Evolutionary conservation across 2,113 vertebrate genomes (phyloP).

Genomic region (Proterorhinus semilunaris): DNA sequence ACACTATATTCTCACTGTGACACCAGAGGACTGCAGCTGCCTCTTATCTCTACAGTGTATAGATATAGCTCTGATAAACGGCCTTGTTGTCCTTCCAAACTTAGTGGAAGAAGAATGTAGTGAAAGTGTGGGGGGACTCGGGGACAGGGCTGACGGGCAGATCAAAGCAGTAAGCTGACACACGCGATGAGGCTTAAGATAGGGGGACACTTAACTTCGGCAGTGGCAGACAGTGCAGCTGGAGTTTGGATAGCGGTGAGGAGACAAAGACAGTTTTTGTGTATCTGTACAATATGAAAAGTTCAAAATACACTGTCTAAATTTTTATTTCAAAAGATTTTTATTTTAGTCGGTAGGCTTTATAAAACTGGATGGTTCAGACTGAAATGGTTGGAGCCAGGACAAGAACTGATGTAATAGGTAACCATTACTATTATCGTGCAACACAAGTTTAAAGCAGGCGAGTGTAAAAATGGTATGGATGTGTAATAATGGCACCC

Average conservation of each 20-base stretch:
- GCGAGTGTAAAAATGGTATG: too few species aligned
- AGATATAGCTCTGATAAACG: constrained; percentile 58
- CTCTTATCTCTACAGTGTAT: constrained; percentile 47
- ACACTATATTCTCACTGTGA: constrained; percentile 63
- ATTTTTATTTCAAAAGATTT: too few species aligned
- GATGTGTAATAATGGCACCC: too few species aligned
- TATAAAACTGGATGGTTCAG: too few species aligned
- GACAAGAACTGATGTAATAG: too few species aligned
- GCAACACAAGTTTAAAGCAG: too few species aligned
- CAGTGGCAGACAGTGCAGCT: constrained; percentile 32
- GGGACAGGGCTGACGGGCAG: constrained; percentile 31
- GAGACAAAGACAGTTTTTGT: not conserved
- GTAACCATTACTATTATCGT: too few species aligned
- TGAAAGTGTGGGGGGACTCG: constrained; percentile 21
- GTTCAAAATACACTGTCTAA: not conserved
- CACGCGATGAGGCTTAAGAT: constrained; percentile 14
- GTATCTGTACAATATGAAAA: not conserved
- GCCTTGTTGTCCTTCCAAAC: constrained; percentile 19
- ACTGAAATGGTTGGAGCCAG: too few species aligned
- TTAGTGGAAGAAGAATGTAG: constrained; percentile 15
- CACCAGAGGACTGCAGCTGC: constrained; percentile 62
- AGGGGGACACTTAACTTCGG: constrained; percentile 27
- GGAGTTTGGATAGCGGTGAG: constrained; percentile 24
- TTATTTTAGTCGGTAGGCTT: too few species aligned
- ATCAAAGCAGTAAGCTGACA: constrained; percentile 56